These are phyloP conservation scores for Actinemys pallida DNA, from an alignment of 2,113 vertebrate genomes.

Conservation along the genomic window DNA sequence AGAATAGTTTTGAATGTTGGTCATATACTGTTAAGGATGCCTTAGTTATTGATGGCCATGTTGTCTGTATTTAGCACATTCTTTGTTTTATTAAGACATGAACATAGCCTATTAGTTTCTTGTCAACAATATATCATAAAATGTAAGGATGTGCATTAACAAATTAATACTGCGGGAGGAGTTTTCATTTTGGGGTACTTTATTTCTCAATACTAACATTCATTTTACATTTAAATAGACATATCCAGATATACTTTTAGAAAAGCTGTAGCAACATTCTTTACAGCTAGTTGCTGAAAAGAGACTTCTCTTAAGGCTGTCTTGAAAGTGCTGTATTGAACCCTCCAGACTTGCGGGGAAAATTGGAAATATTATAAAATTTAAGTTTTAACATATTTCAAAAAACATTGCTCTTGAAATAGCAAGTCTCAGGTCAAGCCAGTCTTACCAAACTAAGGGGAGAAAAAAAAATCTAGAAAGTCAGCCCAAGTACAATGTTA, in stretches of 20 bases:
- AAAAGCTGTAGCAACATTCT: not conserved
- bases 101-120: not conserved
- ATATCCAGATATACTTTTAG: not conserved
- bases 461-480: not conserved
- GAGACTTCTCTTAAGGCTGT: not conserved
- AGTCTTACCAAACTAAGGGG: not conserved
- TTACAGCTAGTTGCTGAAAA: not conserved
- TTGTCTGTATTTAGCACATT: rapidly evolving
- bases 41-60: not conserved
- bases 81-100: not conserved
- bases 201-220: not conserved
- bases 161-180: not conserved
- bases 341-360: not conserved
- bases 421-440: not conserved
- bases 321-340: not conserved
- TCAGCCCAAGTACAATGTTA: rapidly evolving
- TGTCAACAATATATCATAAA: not conserved
- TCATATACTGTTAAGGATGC: rapidly evolving
- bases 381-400: not conserved
- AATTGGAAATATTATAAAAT: not conserved
- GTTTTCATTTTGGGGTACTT: not conserved
- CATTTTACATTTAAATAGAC: not conserved
- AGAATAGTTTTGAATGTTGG: not conserved
- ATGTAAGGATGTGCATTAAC: rapidly evolving
- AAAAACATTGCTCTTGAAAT: not conserved